Evolutionary conservation across 2,113 vertebrate genomes (phyloP).

Genomic region (Ameiurus melas): DNA sequence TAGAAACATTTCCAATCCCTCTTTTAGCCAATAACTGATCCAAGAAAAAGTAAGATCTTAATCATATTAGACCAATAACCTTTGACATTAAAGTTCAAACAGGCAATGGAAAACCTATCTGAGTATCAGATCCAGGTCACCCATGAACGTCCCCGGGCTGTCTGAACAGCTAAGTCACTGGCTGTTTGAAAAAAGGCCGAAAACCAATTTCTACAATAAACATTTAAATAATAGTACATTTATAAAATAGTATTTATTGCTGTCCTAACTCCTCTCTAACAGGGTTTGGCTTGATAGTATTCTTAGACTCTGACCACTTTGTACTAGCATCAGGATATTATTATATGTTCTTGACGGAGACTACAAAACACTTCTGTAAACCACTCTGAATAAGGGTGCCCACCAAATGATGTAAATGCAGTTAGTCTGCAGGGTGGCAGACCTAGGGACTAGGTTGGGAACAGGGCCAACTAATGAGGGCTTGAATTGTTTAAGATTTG

Average conservation of each 20-base stretch:
- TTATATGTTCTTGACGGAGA: neutral
- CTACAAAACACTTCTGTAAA: neutral
- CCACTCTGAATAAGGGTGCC: neutral
- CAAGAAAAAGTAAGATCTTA: neutral
- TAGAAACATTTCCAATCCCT: neutral
- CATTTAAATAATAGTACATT: neutral
- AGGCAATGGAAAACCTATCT: neutral
- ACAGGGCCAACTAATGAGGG: neutral
- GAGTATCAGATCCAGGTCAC: neutral
- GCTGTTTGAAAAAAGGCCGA: neutral
- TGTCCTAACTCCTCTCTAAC: neutral
- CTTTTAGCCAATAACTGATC: neutral
- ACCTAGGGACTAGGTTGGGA: neutral
- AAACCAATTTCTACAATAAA: neutral
- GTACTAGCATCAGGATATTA: neutral
- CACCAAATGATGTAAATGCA: neutral
- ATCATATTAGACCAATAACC: neutral
- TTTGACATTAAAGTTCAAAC: neutral
- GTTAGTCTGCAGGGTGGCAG: neutral
- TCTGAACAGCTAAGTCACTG: neutral
- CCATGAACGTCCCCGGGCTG: no score
- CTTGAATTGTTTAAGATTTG: neutral
- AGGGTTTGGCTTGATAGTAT: neutral
- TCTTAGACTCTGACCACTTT: neutral
- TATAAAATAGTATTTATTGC: neutral